Evolutionary conservation across 30 jellyfish, hydroid and myxozoan species (phyloP).

Genomic region (Hydra vulgaris): DNA sequence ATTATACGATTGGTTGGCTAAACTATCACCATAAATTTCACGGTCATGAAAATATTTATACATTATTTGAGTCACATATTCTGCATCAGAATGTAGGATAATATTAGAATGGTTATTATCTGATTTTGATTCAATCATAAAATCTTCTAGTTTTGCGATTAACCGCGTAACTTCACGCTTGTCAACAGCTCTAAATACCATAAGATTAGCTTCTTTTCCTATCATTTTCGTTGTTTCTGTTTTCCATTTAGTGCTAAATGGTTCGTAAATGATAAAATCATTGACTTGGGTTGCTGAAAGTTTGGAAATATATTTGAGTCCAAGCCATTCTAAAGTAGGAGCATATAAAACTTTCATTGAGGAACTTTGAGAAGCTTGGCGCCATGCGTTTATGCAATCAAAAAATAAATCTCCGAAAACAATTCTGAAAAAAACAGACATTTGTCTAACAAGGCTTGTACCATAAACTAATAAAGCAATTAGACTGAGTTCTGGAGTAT

Average conservation of each 20-base stretch:
- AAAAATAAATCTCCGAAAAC: slow-evolving; percentile 8
- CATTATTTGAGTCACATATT: slow-evolving; percentile 6
- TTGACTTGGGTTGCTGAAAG: background rate
- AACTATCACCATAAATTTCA: slow-evolving; percentile 13
- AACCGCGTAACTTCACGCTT: background rate
- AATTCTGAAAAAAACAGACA: background rate
- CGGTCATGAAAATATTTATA: slow-evolving; percentile 9
- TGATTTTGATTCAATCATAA: background rate
- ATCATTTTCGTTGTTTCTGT: background rate
- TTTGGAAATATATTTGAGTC: background rate
- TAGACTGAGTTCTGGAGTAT: slow-evolving; percentile 2
- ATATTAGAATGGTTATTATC: background rate
- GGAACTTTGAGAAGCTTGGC: background rate
- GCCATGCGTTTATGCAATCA: slow-evolving; percentile 12
- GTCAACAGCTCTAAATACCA: background rate
- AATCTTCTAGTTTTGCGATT: background rate
- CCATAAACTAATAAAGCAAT: slow-evolving; percentile 13
- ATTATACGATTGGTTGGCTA: background rate
- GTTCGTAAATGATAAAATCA: background rate
- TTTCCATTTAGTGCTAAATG: background rate
- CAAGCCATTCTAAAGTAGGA: slow-evolving; percentile 9
- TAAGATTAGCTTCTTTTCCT: background rate
- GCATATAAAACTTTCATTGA: background rate
- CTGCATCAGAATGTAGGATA: slow-evolving; percentile 9
- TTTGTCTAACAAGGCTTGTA: background rate